Base-by-base conservation (phyloP, 2,113 vertebrate genomes). In the Emydocephalus ijimae region DNA sequence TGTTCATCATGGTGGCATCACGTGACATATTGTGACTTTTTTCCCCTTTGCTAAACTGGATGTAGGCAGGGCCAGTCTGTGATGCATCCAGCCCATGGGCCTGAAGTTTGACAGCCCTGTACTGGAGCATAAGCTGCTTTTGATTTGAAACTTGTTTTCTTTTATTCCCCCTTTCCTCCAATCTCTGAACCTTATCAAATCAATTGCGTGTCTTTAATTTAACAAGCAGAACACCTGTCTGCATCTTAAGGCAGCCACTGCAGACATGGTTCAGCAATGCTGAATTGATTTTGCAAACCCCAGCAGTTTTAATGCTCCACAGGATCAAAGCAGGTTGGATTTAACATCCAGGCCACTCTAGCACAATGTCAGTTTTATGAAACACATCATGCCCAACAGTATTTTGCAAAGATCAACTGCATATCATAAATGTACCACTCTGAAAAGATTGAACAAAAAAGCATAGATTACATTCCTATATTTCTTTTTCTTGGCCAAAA, bases 171-270 rank as follows among this genome's bases (percentile, higher is more conserved):
- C 88, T 90, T 48, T 94, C 94, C 34, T 7, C 18, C 34, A 21
- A 43, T 81, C 74, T 81, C 96, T 97, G 97, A 97, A 97, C 97
- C 97, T 98, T 98, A 97, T 98, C 96, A 98, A 97, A 97, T 94
- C 94, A 95, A 96, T 94, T 97, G 97, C 95, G 97, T 97, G 97
- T 97, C 95, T 97, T 95, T 95, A 96, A 92, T 94, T 93, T 96
- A 97, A 96, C 94, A 97, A 97, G 96, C 93, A 95, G 90, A 97
- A 90, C 94, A 23, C 94, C 39, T 95, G 95, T 96, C 97, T 97
- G 97, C 97, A 88, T 97, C 96, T 97, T 96, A 94, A 96, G 96
- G 96, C 93, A 96, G 94, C 93, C 2, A 3, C 94, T 92, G 92
- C 91, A 96, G 97, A 96, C 96, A 96, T 0, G 50, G 94, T 95